Conservation (phyloP, 2,888 invertebrate genomes). For the Lochmaea crataegi region DNA sequence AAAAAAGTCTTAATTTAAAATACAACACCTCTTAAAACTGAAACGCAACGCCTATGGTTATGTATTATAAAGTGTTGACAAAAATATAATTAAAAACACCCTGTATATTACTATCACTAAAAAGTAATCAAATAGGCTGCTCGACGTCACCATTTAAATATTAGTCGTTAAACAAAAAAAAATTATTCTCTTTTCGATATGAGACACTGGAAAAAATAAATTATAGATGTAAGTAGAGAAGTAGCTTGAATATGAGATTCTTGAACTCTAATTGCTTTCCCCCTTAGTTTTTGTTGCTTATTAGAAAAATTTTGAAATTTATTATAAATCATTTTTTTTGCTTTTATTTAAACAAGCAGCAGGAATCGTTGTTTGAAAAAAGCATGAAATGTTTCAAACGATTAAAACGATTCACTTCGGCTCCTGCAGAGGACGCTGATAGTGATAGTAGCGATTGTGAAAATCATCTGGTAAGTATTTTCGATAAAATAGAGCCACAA, state of each 20-base stretch:
- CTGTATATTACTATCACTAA: background rate
- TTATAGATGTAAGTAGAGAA: background rate
- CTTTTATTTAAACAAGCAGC: conserved; percentile 64
- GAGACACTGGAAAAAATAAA: background rate
- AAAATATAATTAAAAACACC: no score
- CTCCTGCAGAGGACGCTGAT: conserved; percentile 68
- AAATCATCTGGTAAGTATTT: conserved; percentile 72
- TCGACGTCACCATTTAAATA: background rate
- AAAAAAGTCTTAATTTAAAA: no score
- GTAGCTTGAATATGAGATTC: background rate
- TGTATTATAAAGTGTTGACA: no score
- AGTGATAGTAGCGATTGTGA: conserved; percentile 75
- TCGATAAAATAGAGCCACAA: background rate
- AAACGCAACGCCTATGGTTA: no score
- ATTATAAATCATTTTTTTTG: conserved; percentile 65
- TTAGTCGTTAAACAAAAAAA: background rate
- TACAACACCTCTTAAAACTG: no score
- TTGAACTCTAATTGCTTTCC: background rate
- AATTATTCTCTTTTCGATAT: background rate
- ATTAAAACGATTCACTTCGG: conserved; percentile 69
- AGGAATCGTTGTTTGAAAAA: conserved; percentile 72
- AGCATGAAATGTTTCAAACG: conserved; percentile 68
- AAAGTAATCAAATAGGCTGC: background rate
- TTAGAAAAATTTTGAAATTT: conserved; percentile 60
- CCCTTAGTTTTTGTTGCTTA: background rate